These are phyloP conservation scores for Mustelus asterias DNA, from an alignment of 2,113 vertebrate genomes.

Conservation along the genomic window DNA sequence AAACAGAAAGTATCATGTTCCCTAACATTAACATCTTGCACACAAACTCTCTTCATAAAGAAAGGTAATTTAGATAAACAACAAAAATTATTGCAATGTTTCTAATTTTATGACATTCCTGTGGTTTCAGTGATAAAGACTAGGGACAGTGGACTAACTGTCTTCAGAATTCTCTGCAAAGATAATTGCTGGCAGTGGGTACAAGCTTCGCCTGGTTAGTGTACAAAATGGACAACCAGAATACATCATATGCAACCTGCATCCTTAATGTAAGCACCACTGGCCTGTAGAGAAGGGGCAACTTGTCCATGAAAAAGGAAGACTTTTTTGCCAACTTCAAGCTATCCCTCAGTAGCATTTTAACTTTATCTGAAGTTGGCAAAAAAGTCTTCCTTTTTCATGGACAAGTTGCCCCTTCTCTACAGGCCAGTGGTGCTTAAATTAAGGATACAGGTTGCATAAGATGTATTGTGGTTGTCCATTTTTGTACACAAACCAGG, in stretches of 20 bases:
- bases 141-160: not conserved
- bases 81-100: not conserved
- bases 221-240: conserved; percentile 26
- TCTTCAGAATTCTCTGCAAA: conserved; percentile 37
- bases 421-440: not conserved
- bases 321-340: not conserved
- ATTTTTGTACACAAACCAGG: conserved; percentile 16
- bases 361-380: not conserved
- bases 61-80: not conserved
- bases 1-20: not conserved
- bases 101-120: not conserved
- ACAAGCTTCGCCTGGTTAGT: conserved; percentile 6
- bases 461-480: conserved; percentile 34
- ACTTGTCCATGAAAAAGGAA: not conserved
- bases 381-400: not conserved
- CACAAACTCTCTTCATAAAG: not conserved
- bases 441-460: conserved; percentile 9
- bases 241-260: conserved; percentile 22
- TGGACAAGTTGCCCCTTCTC: not conserved
- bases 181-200: conserved; percentile 32
- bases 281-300: not conserved
- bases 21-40: not conserved
- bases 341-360: not conserved
- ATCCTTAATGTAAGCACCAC: conserved; percentile 21
- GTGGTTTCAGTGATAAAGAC: conserved; percentile 35